Conservation (phyloP, 2,113 vertebrate genomes). For the Bettongia penicillata region DNA sequence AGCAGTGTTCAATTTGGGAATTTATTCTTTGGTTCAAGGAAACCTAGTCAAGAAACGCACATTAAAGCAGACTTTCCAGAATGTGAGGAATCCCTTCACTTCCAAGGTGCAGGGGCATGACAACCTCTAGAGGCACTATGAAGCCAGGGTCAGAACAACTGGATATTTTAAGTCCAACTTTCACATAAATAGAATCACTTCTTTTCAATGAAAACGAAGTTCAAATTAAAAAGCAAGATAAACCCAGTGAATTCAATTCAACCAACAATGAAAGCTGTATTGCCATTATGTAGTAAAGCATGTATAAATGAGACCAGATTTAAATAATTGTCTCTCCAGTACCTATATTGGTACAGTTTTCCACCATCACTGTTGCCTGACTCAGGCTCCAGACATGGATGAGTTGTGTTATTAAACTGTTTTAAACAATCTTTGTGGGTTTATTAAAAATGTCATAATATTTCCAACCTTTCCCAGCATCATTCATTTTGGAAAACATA, state of each 20-base stretch:
- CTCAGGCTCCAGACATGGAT: not conserved
- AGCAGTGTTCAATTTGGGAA: not conserved
- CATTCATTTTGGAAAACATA: not conserved
- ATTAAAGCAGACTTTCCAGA: not conserved
- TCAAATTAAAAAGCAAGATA: not conserved
- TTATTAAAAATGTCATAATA: not conserved
- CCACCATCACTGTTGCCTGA: not conserved
- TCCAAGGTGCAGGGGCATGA: not conserved
- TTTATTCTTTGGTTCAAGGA: not conserved
- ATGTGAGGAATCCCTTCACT: not conserved
- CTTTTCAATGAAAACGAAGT: not conserved
- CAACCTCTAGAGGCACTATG: not conserved
- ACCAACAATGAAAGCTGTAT: not conserved
- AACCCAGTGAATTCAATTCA: not conserved
- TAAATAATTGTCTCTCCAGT: not conserved
- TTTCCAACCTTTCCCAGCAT: not conserved
- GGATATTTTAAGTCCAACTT: not conserved
- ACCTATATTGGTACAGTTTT: not conserved
- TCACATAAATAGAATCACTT: not conserved
- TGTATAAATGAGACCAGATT: not conserved
- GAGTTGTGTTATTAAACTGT: not conserved
- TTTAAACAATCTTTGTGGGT: not conserved
- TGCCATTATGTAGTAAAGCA: not conserved
- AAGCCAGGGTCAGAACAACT: not conserved
- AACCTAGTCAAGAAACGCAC: not conserved